A percentile compares a stretch with the other conserved stretches of the same genome.
Evolutionary conservation across 2,888 invertebrate species (phyloP).

Genomic region (Lasioglossum vierecki): DNA sequence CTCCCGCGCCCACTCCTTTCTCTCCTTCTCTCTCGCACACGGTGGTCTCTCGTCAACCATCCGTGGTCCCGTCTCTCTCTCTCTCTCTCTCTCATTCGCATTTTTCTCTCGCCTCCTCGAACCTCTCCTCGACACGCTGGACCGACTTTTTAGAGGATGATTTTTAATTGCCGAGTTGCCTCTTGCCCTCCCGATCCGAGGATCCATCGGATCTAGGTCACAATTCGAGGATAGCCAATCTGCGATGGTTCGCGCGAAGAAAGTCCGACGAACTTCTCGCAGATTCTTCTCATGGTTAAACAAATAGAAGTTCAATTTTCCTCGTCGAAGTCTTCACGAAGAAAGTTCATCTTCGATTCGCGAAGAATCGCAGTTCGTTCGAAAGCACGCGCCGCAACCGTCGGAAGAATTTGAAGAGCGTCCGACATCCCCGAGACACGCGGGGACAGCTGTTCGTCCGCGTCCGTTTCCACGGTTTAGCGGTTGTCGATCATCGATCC

Average conservation of each 20-base stretch:
- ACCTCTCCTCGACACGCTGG: neutral
- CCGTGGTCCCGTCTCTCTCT: neutral
- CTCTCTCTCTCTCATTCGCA: neutral
- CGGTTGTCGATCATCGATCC: slow-evolving; percentile 62
- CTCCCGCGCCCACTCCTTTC: slow-evolving; percentile 65
- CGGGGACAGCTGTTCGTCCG: slow-evolving; percentile 48
- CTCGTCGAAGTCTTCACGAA: neutral
- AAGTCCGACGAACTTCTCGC: neutral
- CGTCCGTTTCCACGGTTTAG: slow-evolving; percentile 57
- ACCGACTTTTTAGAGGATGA: slow-evolving; percentile 38
- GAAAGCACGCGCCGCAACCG: slow-evolving; percentile 14
- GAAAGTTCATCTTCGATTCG: neutral
- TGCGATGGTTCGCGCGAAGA: neutral
- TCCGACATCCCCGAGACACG: slow-evolving; percentile 33
- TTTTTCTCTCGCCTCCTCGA: neutral
- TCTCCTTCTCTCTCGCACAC: slow-evolving; percentile 30
- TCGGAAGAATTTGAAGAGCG: slow-evolving; percentile 44
- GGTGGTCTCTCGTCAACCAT: neutral
- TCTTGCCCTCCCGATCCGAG: neutral
- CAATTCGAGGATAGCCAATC: slow-evolving; percentile 19
- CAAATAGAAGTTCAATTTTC: neutral
- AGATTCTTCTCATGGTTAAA: neutral
- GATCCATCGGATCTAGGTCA: slow-evolving; percentile 28
- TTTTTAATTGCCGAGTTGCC: slow-evolving; percentile 44
- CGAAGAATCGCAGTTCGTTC: slow-evolving; percentile 26